These are phyloP conservation scores for Xanthia icteritia DNA, from an alignment of 2,888 invertebrate genomes.

Conservation along the genomic window DNA sequence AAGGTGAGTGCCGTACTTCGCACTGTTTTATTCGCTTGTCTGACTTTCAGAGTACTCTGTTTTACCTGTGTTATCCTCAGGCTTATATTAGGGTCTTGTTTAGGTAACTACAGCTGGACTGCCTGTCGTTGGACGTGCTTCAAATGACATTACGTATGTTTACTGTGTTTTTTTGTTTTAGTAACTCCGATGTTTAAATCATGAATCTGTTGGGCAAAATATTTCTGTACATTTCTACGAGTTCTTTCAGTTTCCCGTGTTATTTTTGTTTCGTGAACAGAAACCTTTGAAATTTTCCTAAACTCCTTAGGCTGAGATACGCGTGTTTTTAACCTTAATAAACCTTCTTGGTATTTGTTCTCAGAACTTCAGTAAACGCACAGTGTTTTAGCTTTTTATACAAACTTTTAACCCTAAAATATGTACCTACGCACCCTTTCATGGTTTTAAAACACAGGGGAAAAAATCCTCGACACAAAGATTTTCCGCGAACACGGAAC, in stretches of 20 bases:
- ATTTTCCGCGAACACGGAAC: conserved; percentile 23
- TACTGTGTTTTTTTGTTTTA: conserved; percentile 5
- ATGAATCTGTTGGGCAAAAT: conserved; percentile 21
- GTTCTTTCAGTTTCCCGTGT: conserved; percentile 21
- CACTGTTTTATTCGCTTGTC: conserved; percentile 64
- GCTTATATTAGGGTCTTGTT: conserved; percentile 55
- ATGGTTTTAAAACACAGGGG: neutral
- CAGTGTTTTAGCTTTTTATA: neutral
- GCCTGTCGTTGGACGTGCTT: conserved; percentile 35
- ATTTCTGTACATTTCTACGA: conserved; percentile 38
- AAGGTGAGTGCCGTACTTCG: conserved; percentile 58
- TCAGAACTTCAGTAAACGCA: neutral
- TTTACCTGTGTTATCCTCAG: conserved; percentile 56
- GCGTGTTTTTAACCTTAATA: conserved; percentile 14
- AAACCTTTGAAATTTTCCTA: conserved; percentile 29
- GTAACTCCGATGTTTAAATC: conserved; percentile 5
- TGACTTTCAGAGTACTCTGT: conserved; percentile 62
- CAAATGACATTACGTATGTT: conserved; percentile 29
- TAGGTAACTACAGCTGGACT: conserved; percentile 49
- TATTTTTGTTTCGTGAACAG: conserved; percentile 28
- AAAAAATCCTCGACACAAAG: neutral
- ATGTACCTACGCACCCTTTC: neutral
- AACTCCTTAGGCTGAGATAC: neutral
- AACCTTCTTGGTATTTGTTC: neutral
- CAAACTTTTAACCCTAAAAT: neutral